These are phyloP conservation scores for Capitulum mitella DNA, from an alignment of 2,888 invertebrate genomes.

Conservation along the genomic window DNA sequence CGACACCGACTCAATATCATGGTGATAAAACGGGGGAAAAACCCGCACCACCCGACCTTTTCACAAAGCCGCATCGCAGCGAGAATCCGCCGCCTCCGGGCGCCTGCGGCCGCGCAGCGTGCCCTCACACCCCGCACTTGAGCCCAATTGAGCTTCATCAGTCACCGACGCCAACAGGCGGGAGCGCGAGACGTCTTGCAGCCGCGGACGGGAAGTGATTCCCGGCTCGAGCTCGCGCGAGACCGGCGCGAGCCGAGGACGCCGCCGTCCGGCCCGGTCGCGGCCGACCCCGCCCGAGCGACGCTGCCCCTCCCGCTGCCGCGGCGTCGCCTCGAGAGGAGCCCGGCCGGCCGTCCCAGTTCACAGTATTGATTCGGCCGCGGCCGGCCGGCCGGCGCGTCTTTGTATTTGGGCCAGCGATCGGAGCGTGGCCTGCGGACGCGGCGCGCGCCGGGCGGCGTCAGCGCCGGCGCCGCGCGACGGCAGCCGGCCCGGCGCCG, in stretches of 20 bases:
- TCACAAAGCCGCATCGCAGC: too few relatives aligned
- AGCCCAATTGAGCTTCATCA: conserved; percentile 9
- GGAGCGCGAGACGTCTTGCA: neutral
- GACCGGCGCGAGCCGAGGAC: too few relatives aligned
- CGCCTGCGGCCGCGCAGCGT: too few relatives aligned
- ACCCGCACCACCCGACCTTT: too few relatives aligned
- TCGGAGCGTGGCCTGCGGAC: neutral
- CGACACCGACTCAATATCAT: too few relatives aligned
- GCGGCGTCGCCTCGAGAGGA: too few relatives aligned
- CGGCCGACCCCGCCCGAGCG: neutral
- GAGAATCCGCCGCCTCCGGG: too few relatives aligned
- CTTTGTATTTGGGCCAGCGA: neutral
- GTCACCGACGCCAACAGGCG: neutral
- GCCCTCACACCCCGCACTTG: too few relatives aligned
- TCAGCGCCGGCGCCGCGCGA: neutral
- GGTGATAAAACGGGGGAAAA: too few relatives aligned
- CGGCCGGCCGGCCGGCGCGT: neutral
- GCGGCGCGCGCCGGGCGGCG: neutral
- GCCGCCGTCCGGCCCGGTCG: too few relatives aligned
- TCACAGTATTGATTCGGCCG: neutral
- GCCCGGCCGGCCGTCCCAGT: neutral
- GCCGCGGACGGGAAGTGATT: neutral
- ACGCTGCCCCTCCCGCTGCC: neutral
- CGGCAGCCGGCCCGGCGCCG: neutral
- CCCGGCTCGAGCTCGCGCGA: neutral